Base-by-base conservation (phyloP, 2,113 vertebrate species). In the Gallinago media region DNA sequence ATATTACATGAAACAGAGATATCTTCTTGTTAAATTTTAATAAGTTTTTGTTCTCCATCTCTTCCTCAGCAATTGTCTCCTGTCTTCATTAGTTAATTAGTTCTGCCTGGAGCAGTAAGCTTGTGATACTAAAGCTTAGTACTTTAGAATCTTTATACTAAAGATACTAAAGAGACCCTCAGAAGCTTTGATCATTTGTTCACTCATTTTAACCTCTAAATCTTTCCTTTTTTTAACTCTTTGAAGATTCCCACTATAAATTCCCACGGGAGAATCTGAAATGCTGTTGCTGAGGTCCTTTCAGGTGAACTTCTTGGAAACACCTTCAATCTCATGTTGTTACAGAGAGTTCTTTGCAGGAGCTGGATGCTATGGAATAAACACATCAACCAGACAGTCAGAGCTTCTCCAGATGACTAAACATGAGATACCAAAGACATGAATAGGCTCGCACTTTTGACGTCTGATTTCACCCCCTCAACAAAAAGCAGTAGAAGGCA, bases 111-210 rank as follows among this genome's bases (percentile, higher is more conserved):
- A 94, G 89, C 81, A 79, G 22, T 25, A 26, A 80, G 15, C 58
- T 87, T 79, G 40, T 50, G 67, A 88, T 62, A 34, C 34, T 36
- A 36, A 36, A 36, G 36, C 36, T 36, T 36, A n/a, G n/a, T n/a
- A n/a, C n/a, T n/a, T n/a, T n/a, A n/a, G n/a, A n/a, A n/a, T n/a
- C n/a, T n/a, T n/a, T n/a, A n/a, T n/a, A n/a, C n/a, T n/a, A n/a
- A n/a, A n/a, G n/a, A n/a, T n/a, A 79, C 46, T 83, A 74, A 11
- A 68, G 82, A 89, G 93, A 88, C 40, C 17, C 17, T 67, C 29
- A 19, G 58, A 76, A 91, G 36, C 74, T 94, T 89, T 94, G 90
- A 96, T 93, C 36, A 49, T 74, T 83, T 73, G 15, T 92, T 94
- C 9, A 0, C 58, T 94, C 54, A 6, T 93, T 87, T 90, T 70